Conservation (phyloP, 2,888 invertebrate genomes). For the Leptopterna dolabrata region DNA sequence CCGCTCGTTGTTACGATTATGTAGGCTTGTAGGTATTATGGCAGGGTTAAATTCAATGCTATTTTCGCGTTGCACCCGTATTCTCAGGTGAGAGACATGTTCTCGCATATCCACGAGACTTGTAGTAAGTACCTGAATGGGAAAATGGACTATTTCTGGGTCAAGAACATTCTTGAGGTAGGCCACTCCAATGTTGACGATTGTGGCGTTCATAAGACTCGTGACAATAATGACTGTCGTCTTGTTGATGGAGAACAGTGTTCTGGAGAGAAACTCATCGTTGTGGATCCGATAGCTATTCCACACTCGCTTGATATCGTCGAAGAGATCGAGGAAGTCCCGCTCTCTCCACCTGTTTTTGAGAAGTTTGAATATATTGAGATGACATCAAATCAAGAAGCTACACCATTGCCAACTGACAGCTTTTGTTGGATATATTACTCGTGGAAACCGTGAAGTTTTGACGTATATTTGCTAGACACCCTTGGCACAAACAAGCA, state of each 20-base stretch:
- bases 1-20: no score
- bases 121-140: conserved; percentile 18
- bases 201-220: not conserved
- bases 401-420: no score
- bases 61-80: no score
- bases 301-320: conserved; percentile 10
- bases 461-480: no score
- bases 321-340: not conserved
- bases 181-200: not conserved
- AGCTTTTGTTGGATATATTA: no score
- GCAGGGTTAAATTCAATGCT: no score
- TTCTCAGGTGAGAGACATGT: no score
- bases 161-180: not conserved
- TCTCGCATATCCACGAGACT: not conserved
- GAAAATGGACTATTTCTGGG: conserved; percentile 28
- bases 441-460: no score
- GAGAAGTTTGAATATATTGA: not conserved
- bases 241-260: not conserved
- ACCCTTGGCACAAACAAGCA: no score
- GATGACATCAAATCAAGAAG: no score
- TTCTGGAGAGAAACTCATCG: not conserved
- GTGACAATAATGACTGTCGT: not conserved
- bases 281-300: not conserved
- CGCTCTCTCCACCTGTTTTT: not conserved
- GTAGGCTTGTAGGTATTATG: no score